A percentile compares a stretch with the other conserved stretches of the same genome.
phyloP scores from a whole-genome alignment of 2,888 invertebrate genomes.

The Tetranychus truncatus region DNA sequence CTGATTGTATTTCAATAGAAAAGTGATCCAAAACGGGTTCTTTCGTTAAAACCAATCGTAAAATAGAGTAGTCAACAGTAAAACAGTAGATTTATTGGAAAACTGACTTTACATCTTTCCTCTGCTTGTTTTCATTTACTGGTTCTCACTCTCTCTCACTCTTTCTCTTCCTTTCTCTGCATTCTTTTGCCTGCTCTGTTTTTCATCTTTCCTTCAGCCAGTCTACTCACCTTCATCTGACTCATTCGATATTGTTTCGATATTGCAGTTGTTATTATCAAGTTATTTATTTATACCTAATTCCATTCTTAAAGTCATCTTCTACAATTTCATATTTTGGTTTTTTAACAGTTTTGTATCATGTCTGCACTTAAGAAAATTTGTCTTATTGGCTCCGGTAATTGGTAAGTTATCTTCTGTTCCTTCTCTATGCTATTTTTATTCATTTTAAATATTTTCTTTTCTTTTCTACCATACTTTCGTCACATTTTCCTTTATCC shows the following conservation, averaged over 20 bases:
- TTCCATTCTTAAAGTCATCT: neutral
- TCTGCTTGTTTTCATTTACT: neutral
- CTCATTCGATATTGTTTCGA: too few relatives aligned
- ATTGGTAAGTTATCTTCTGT: conserved; percentile 23
- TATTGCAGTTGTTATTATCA: too few relatives aligned
- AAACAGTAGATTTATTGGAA: neutral
- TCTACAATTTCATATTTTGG: neutral
- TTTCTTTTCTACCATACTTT: neutral
- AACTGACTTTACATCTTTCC: neutral
- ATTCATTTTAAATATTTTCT: neutral
- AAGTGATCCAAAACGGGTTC: too few relatives aligned
- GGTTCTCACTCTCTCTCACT: neutral
- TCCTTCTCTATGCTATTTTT: neutral
- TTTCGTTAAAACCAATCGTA: too few relatives aligned
- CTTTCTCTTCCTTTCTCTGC: neutral
- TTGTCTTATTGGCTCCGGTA: conserved; percentile 28
- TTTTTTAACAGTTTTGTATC: neutral
- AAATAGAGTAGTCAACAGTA: neutral
- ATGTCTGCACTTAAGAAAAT: conserved; percentile 20
- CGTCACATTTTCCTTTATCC: neutral
- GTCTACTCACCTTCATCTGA: too few relatives aligned
- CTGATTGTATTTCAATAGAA: too few relatives aligned
- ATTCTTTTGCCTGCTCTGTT: neutral
- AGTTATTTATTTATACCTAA: too few relatives aligned
- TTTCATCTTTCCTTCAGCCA: neutral